phyloP scores from a whole-genome alignment of 2,888 invertebrate species.

The Liopterus haemorrhoidalis region DNA sequence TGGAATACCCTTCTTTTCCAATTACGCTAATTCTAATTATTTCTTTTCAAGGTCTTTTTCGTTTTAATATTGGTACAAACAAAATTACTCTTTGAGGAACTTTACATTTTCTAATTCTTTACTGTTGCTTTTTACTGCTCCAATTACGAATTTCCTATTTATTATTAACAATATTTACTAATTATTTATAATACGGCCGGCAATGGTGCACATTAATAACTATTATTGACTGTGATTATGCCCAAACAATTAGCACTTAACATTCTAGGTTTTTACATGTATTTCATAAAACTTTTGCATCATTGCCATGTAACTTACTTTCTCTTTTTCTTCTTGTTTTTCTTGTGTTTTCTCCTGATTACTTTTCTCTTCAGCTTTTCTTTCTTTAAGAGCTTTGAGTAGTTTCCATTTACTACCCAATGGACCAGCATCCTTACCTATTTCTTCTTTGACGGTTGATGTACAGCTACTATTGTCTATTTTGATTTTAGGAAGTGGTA shows the following conservation, averaged over 20 bases:
- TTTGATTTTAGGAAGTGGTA: constrained; percentile 47
- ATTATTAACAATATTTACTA: no score
- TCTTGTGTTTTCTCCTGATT: constrained; percentile 63
- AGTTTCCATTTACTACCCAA: constrained; percentile 87
- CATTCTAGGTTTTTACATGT: constrained; percentile 56
- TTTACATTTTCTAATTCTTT: no score
- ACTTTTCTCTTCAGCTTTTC: constrained; percentile 80
- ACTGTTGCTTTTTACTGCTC: no score
- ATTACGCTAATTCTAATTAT: no score
- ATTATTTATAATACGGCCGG: constrained; percentile 20
- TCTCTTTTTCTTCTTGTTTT: constrained; percentile 60
- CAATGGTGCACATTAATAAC: constrained; percentile 12
- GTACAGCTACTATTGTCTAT: constrained; percentile 46
- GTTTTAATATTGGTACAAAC: no score
- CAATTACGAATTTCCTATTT: no score
- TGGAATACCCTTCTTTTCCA: no score
- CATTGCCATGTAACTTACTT: constrained; percentile 65
- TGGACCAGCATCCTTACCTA: constrained; percentile 46
- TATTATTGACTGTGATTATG: constrained; percentile 19
- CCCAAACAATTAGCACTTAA: constrained; percentile 6
- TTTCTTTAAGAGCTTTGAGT: constrained; percentile 80
- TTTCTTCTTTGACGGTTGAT: constrained; percentile 38
- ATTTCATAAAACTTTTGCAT: constrained; percentile 63
- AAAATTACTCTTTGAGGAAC: no score
- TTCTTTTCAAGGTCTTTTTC: no score